A percentile compares a stretch with the other conserved stretches of the same genome.
phyloP scores from a whole-genome alignment of 2,113 vertebrate species.

The Gulo gulo region DNA sequence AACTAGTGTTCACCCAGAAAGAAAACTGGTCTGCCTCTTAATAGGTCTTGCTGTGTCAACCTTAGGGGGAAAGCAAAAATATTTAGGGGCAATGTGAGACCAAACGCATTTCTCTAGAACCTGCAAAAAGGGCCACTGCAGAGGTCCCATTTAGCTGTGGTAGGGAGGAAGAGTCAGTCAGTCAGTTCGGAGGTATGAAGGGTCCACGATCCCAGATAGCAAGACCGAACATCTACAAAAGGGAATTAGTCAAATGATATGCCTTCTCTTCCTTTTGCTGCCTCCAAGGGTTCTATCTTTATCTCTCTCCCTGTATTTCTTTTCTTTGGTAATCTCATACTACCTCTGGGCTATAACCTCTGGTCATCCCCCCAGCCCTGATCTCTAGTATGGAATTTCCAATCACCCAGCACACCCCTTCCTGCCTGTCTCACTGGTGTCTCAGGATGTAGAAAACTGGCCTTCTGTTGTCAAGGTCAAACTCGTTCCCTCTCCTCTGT shows the following conservation, averaged over 20 bases:
- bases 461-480: not conserved
- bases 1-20: not conserved
- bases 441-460: not conserved
- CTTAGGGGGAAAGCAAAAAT: slow-evolving; percentile 1
- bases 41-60: not conserved
- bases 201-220: not conserved
- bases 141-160: not conserved
- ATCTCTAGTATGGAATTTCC: not conserved
- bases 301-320: not conserved
- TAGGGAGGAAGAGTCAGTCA: not conserved
- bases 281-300: slow-evolving; percentile 6
- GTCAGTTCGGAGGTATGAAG: not conserved
- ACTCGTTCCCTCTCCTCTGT: not conserved
- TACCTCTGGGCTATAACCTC: not conserved
- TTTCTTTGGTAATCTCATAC: slow-evolving; percentile 1
- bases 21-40: not conserved
- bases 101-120: not conserved
- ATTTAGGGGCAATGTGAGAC: not conserved
- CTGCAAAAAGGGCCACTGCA: not conserved
- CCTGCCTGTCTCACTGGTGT: not conserved
- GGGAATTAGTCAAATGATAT: not conserved
- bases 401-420: not conserved
- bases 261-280: slow-evolving; percentile 37
- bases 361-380: not conserved
- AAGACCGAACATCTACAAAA: slow-evolving; percentile 18